Base-by-base conservation (phyloP, 2,888 invertebrate species). In the Pyrrhia umbra region DNA sequence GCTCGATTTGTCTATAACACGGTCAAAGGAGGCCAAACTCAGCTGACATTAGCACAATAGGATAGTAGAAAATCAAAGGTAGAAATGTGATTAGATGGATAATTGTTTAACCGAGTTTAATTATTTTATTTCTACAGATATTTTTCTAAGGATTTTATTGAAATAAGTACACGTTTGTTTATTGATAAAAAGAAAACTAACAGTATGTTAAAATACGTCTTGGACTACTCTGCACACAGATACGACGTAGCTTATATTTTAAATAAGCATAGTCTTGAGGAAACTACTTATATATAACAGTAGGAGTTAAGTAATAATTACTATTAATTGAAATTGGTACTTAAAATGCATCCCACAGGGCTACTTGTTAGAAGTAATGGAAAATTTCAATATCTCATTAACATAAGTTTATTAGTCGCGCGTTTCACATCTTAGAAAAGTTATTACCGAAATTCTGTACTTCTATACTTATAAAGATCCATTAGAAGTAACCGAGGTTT, bases 1-100 rank as follows among this genome's bases (percentile, higher is more conserved):
- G 30, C 55, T 54, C 16, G 23, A 30, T 70, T 23, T 37, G 49
- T 50, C 40, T 39, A 21, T 37, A 43, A 42, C 50, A 71, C 42
- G 51, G 37, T 6, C 1, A n/a, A 75, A 58, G n/a, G n/a, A n/a
- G 34, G 15, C 16, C 20, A 46, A 52, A 27, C 42, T 30, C 30
- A 30, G 9, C 30, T 10, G 10, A 30, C 30, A 30, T 30, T 30
- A n/a, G n/a, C n/a, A n/a, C n/a, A n/a, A n/a, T n/a, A n/a, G n/a
- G n/a, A n/a, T n/a, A n/a, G n/a, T n/a, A n/a, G n/a, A n/a, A n/a
- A n/a, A n/a, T n/a, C n/a, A n/a, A n/a, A n/a, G n/a, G n/a, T n/a
- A n/a, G n/a, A n/a, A n/a, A n/a, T n/a, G n/a, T n/a, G 30, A 13
- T 30, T 9, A 30, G 30, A 30, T 4, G n/a, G n/a, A n/a, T n/a